phyloP scores from a whole-genome alignment of 2,797 vertebrate genomes.

The Amazona ochrocephala region DNA sequence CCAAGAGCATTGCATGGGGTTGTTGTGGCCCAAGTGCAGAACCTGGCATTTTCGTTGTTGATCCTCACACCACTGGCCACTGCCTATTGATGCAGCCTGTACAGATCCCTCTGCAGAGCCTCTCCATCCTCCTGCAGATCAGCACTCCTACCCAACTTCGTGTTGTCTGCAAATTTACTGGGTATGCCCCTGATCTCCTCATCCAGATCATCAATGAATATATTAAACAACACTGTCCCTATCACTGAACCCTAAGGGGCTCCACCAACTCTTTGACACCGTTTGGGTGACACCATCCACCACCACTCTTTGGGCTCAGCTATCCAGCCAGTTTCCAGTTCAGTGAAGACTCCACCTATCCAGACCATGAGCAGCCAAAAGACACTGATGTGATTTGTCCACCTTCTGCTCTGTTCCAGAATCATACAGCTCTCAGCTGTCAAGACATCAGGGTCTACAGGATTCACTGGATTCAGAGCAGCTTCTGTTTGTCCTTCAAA shows the following conservation, averaged over 20 bases:
- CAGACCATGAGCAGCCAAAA: background rate
- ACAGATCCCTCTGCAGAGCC: background rate
- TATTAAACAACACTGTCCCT: background rate
- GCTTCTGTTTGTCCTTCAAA: background rate
- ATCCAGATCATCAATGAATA: background rate
- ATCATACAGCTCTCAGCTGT: accelerated
- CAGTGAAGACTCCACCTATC: background rate
- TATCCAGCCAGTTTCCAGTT: background rate
- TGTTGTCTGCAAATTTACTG: background rate
- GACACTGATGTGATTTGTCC: accelerated
- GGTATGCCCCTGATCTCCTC: too few relatives aligned
- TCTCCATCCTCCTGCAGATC: background rate
- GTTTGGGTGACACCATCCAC: background rate
- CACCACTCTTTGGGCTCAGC: background rate
- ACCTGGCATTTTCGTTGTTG: too few relatives aligned
- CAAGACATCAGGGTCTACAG: too few relatives aligned
- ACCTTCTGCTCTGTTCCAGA: too few relatives aligned
- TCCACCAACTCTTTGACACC: too few relatives aligned
- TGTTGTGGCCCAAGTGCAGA: background rate
- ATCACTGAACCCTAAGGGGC: background rate
- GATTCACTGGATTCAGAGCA: background rate
- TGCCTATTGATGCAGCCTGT: background rate
- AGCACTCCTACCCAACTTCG: background rate
- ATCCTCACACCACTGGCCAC: background rate
- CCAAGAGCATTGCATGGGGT: background rate